These are phyloP conservation scores for Darevskia nairensis DNA, from an alignment of 2,797 vertebrate genomes.

Conservation along the genomic window DNA sequence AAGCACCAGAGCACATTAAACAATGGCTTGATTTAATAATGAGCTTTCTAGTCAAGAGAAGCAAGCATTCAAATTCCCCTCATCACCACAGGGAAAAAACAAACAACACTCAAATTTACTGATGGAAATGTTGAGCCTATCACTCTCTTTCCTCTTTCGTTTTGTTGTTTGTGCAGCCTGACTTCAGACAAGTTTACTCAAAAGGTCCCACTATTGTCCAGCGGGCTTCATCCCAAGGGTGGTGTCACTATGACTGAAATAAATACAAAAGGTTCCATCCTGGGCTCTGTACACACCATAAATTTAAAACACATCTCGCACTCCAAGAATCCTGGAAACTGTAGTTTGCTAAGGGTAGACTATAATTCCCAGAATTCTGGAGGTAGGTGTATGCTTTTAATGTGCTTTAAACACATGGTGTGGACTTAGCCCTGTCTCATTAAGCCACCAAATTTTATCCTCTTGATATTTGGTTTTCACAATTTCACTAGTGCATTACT, in stretches of 20 bases:
- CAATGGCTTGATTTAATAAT: not conserved
- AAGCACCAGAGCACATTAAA: not conserved
- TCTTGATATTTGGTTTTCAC: no score
- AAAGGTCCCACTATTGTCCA: not conserved
- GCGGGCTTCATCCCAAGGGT: not conserved
- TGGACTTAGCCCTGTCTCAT: not conserved
- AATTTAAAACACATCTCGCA: no score
- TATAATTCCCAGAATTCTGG: no score
- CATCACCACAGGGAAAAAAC: not conserved
- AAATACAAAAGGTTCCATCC: not conserved
- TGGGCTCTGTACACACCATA: no score
- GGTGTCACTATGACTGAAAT: not conserved
- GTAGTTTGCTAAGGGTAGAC: no score
- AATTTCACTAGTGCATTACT: not conserved
- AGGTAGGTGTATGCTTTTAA: no score
- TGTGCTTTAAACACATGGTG: no score
- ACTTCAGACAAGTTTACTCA: no score
- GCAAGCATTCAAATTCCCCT: not conserved
- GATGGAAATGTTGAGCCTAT: no score
- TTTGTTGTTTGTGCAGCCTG: not conserved
- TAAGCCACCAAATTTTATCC: not conserved
- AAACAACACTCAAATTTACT: not conserved
- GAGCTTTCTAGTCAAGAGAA: not conserved
- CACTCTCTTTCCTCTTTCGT: not conserved
- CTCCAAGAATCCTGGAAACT: no score